Evolutionary conservation across 1,140 invertebrate genomes (phyloP).

Genomic region (Drosophila nebulosa): DNA sequence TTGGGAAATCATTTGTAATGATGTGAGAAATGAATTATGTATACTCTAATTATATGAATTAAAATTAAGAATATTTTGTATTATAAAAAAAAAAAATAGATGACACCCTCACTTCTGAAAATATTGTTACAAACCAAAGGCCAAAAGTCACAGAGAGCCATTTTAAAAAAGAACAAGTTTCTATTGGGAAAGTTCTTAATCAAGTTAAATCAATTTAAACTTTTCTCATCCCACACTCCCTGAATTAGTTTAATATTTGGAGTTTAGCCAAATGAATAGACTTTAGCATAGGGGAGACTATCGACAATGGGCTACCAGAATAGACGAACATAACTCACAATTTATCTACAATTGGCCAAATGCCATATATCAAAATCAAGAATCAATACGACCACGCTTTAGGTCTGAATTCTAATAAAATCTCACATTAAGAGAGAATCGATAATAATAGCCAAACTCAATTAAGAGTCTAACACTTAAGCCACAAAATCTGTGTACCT

Average conservation of each 20-base stretch:
- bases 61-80: too few species aligned
- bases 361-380: conserved; percentile 32
- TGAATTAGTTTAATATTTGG: background rate
- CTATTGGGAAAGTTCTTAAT: background rate
- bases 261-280: conserved; percentile 16
- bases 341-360: conserved; percentile 32
- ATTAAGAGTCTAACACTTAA: conserved; percentile 65
- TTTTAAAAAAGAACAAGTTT: too few species aligned
- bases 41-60: background rate
- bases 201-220: background rate
- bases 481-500: conserved; percentile 2
- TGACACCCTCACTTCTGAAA: too few species aligned
- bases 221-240: background rate
- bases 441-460: conserved; percentile 49
- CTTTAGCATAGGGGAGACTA: conserved; percentile 11
- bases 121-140: too few species aligned
- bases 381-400: conserved; percentile 20
- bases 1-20: conserved; percentile 33
- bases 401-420: conserved; percentile 16
- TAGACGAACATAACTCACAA: conserved; percentile 6
- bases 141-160: too few species aligned
- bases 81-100: too few species aligned
- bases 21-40: background rate
- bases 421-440: conserved; percentile 41
- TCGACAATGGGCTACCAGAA: conserved; percentile 17